Percentiles rank a stretch among this genome's conserved stretches.
Conservation (phyloP, 2,888 invertebrate species). For the Rhaphigaster nebulosa region DNA sequence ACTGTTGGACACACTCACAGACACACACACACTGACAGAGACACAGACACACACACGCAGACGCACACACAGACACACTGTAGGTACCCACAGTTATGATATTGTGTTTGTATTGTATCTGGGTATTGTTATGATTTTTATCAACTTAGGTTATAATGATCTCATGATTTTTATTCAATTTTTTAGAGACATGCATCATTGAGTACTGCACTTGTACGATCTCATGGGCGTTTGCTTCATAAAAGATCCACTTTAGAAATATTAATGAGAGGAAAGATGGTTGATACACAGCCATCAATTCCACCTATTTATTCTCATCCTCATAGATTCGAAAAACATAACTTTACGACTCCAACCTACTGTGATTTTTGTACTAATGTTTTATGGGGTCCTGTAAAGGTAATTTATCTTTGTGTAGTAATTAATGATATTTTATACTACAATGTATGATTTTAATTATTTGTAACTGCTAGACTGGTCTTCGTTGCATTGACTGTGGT, state of each 20-base stretch:
- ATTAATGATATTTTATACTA: neutral
- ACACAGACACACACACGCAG: no score
- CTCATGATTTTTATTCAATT: slow-evolving; percentile 49
- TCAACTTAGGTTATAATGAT: neutral
- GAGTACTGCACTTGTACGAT: slow-evolving; percentile 87
- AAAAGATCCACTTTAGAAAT: slow-evolving; percentile 92
- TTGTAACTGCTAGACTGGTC: slow-evolving; percentile 71
- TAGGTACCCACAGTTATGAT: no score
- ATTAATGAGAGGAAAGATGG: slow-evolving; percentile 84
- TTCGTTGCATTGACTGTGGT: slow-evolving; percentile 91
- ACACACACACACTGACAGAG: no score
- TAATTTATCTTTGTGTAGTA: slow-evolving; percentile 66
- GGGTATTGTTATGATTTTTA: no score
- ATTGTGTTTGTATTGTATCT: no score
- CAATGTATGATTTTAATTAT: slow-evolving; percentile 68
- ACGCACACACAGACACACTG: no score
- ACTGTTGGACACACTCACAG: no score
- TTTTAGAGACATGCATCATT: slow-evolving; percentile 85
- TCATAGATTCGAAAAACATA: slow-evolving; percentile 86
- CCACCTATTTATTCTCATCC: slow-evolving; percentile 80
- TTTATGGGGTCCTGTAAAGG: slow-evolving; percentile 92
- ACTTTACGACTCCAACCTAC: slow-evolving; percentile 87
- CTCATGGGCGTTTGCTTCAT: slow-evolving; percentile 87
- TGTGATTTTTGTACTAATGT: slow-evolving; percentile 92
- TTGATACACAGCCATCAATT: slow-evolving; percentile 67